Conservation (phyloP, 2,888 invertebrate species). For the Papilio protenor region DNA sequence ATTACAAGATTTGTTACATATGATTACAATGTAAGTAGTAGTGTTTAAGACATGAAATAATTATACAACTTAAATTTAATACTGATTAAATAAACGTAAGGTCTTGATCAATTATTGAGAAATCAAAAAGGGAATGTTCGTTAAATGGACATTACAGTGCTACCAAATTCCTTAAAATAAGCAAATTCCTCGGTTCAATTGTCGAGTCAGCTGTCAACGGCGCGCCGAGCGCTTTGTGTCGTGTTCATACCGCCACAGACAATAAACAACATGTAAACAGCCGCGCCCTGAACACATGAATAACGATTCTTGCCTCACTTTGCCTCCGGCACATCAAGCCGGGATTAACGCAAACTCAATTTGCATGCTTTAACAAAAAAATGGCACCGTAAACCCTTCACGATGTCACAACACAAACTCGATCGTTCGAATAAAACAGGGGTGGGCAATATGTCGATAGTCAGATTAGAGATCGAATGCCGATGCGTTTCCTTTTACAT, state of each 20-base stretch:
- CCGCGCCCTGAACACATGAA: constrained; percentile 73
- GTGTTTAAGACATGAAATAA: not conserved
- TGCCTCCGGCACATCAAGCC: constrained; percentile 67
- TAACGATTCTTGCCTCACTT: constrained; percentile 68
- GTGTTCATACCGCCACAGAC: constrained; percentile 69
- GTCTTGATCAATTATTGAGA: constrained; percentile 7
- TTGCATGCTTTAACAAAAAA: constrained; percentile 67
- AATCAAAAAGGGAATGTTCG: not conserved
- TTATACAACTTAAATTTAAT: not conserved
- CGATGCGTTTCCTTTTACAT: constrained; percentile 32
- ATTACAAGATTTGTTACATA: not conserved
- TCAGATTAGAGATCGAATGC: constrained; percentile 7
- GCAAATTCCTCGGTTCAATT: constrained; percentile 20
- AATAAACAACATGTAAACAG: constrained; percentile 80
- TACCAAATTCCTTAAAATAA: constrained; percentile 2
- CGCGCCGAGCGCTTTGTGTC: constrained; percentile 62
- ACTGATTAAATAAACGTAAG: not conserved
- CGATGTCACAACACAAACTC: constrained; percentile 48
- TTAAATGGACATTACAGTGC: not conserved
- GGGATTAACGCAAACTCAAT: constrained; percentile 74
- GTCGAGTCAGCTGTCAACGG: constrained; percentile 72
- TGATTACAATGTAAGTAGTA: not conserved
- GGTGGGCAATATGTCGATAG: constrained; percentile 37
- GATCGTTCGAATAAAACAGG: constrained; percentile 8
- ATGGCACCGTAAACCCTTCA: constrained; percentile 52